Evolutionary conservation across 2,797 vertebrate species (phyloP).

Genomic region (Hybognathus amarus): DNA sequence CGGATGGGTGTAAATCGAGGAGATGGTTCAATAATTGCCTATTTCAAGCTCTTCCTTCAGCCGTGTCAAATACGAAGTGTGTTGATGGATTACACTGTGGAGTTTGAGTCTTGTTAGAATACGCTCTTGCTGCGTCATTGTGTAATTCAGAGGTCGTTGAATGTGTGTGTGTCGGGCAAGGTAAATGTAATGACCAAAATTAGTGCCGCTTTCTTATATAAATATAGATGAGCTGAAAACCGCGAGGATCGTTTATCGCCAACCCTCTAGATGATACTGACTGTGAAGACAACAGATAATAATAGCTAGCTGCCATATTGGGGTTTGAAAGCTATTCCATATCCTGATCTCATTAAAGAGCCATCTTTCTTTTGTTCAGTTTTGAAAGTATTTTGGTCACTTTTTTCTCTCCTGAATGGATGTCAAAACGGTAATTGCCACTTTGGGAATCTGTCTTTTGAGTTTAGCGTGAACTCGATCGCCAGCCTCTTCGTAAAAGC

Average conservation of each 20-base stretch:
- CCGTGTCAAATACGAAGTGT: constrained; percentile 80
- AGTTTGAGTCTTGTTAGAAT: constrained; percentile 81
- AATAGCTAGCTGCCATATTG: constrained; percentile 19
- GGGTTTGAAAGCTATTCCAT: constrained; percentile 60
- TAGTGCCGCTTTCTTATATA: constrained; percentile 77
- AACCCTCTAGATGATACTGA: constrained; percentile 66
- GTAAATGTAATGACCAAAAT: constrained; percentile 79
- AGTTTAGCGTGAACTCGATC: constrained; percentile 63
- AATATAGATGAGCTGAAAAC: constrained; percentile 76
- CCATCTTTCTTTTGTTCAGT: constrained; percentile 66
- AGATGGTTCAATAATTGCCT: constrained; percentile 86
- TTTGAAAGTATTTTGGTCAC: constrained; percentile 49
- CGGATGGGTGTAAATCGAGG: constrained; percentile 71
- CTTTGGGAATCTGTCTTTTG: constrained; percentile 71
- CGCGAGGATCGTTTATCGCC: constrained; percentile 65
- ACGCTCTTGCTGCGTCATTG: constrained; percentile 78
- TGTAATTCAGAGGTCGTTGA: constrained; percentile 80
- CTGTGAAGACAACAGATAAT: constrained; percentile 46
- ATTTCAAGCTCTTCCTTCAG: constrained; percentile 83
- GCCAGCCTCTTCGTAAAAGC: constrained; percentile 44
- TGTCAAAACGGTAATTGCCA: constrained; percentile 78
- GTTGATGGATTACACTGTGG: constrained; percentile 80
- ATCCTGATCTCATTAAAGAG: constrained; percentile 65
- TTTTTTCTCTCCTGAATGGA: constrained; percentile 61
- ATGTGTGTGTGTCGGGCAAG: constrained; percentile 69